A percentile compares a stretch with the other conserved stretches of the same genome.
These are phyloP conservation scores for Chironomus tentans DNA, from an alignment of 2,888 invertebrate species.

Conservation along the genomic window DNA sequence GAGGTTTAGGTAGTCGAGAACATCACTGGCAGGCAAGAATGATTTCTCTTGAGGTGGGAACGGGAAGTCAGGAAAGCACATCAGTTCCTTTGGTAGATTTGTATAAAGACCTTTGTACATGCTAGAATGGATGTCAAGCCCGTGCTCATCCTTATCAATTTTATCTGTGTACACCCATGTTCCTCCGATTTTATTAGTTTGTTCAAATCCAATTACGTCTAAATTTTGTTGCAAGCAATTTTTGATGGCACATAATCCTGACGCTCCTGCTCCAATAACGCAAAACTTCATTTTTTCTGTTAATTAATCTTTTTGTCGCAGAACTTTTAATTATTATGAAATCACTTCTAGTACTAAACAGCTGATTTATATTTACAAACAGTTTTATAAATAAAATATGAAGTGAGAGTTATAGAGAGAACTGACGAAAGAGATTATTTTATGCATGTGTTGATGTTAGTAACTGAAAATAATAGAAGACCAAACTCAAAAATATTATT, in stretches of 20 bases:
- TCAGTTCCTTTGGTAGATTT: constrained; percentile 86
- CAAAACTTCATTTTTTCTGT: constrained; percentile 15
- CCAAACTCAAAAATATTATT: no score
- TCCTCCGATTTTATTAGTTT: constrained; percentile 48
- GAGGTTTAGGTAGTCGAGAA: constrained; percentile 54
- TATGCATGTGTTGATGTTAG: no score
- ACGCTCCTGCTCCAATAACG: constrained; percentile 18
- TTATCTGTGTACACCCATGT: constrained; percentile 53
- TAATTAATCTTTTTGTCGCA: not conserved
- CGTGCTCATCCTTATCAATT: constrained; percentile 44
- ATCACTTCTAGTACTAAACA: not conserved
- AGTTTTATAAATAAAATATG: not conserved
- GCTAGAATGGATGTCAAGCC: constrained; percentile 50
- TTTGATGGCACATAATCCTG: constrained; percentile 8
- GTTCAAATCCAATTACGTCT: constrained; percentile 47
- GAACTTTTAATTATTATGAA: not conserved
- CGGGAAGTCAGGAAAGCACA: constrained; percentile 82
- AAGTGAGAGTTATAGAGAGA: not conserved
- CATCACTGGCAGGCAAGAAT: constrained; percentile 63
- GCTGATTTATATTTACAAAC: not conserved
- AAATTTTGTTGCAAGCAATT: not conserved
- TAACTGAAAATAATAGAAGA: no score
- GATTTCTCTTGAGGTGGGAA: constrained; percentile 63
- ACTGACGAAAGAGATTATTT: not conserved
- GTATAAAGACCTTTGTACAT: constrained; percentile 58